Evolutionary conservation across 2,888 invertebrate genomes (phyloP), one percentile per base, ranked within the genome.

Genomic region (Macrosoma leucophasiata): DNA sequence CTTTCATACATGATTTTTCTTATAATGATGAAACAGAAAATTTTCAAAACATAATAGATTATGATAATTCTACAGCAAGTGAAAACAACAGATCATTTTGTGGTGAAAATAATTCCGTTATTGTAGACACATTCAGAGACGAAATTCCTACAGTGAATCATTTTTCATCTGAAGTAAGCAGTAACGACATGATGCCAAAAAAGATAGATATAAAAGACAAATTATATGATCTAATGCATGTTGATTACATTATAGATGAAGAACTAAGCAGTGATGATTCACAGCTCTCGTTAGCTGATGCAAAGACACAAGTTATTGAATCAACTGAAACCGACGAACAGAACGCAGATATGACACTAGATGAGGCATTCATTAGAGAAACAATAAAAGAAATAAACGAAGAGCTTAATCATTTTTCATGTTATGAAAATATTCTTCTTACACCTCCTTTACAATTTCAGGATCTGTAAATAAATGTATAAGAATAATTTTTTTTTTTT

Each of bases 291-390:
- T 56, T 68, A 33, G 74, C 75, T 17, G 70, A 72, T 40, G 77
- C 75, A 6, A 33, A 62, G 13, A 84, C 84, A 9, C 81, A 81
- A 63, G 48, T 77, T 3, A 55, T 82, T 27, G 65, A 64, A 47
- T 20, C 6, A n/a, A 24, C 23, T n/a, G 66, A 72, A 41, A 60
- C 44, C 45, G 57, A 58, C n/a, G 24, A 41, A 10, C 46, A 52
- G 29, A 48, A 43, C 35, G 34, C 39, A 13, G 49, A 46, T 27
- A 61, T 59, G 42, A 69, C 69, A 2, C 29, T 58, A 17, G 74
- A 77, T 31, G 68, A 73, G 48, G 65, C 68, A 19, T 50, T 79
- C 12, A 55, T 70, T 30, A 42, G 36, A 21, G 76, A 79, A 46
- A 69, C 78, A 1, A 40, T 75, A 1, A 48, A 62, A 18, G 78